Conservation (phyloP, 35 echinoderm and acorn worm species). For the Strongylocentrotus purpuratus region DNA sequence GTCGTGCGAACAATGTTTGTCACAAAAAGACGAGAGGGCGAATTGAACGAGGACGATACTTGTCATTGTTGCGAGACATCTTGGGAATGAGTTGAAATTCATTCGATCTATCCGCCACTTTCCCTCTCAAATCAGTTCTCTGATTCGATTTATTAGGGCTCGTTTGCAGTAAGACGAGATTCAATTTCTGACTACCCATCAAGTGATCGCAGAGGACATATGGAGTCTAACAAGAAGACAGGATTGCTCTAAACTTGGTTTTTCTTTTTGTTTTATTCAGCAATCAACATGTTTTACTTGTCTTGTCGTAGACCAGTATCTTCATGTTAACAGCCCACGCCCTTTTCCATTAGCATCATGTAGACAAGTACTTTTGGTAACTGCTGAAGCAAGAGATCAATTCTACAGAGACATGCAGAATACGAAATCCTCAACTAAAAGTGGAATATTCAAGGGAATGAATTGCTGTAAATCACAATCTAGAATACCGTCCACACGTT, state of each 20-base stretch:
- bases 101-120: not conserved
- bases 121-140: not conserved
- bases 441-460: too few relatives aligned
- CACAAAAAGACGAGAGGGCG: not conserved
- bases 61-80: not conserved
- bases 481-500: too few relatives aligned
- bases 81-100: not conserved
- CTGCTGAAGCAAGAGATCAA: not conserved
- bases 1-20: too few relatives aligned
- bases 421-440: not conserved
- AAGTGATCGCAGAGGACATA: not conserved
- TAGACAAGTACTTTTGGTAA: not conserved
- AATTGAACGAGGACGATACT: not conserved
- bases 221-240: not conserved
- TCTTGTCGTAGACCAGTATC: too few relatives aligned
- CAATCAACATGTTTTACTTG: not conserved
- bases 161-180: not conserved
- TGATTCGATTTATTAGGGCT: constrained; percentile 12
- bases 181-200: not conserved
- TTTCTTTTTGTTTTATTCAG: not conserved
- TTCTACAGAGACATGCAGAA: not conserved
- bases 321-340: not conserved
- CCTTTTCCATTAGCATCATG: not conserved
- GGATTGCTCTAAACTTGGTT: not conserved
- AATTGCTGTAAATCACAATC: too few relatives aligned